phyloP scores from a whole-genome alignment of 2,113 vertebrate species.

The Hydrolagus affinis region DNA sequence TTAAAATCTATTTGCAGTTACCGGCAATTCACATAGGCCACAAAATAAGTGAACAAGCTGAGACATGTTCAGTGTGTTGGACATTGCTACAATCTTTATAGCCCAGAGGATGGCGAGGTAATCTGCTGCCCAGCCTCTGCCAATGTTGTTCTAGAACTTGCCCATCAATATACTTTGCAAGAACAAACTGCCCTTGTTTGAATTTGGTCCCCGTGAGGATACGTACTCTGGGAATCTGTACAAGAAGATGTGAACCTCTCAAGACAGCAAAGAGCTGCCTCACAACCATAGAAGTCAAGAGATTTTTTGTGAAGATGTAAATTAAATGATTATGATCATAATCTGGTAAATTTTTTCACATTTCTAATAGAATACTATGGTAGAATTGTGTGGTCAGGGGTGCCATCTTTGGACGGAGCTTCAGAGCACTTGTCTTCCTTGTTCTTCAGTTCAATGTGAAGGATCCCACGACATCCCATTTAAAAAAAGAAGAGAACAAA shows the following conservation, averaged over 20 bases:
- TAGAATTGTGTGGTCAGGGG: too few species aligned
- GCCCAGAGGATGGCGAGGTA: not conserved
- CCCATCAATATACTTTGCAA: not conserved
- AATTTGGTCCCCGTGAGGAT: not conserved
- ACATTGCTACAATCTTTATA: not conserved
- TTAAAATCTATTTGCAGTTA: not conserved
- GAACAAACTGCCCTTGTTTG: not conserved
- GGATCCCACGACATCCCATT: too few species aligned
- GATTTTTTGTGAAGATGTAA: not conserved
- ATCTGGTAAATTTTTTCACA: not conserved
- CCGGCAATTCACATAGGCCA: not conserved
- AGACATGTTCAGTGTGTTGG: not conserved
- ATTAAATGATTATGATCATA: not conserved
- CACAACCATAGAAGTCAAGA: not conserved
- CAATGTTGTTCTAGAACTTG: not conserved
- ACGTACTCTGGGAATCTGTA: not conserved
- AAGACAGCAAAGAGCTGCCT: not conserved
- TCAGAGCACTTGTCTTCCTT: too few species aligned
- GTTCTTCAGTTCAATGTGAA: too few species aligned
- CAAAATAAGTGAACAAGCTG: not conserved
- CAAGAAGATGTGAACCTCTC: not conserved
- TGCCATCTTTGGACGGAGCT: too few species aligned
- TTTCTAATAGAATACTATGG: too few species aligned
- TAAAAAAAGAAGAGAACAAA: too few species aligned
- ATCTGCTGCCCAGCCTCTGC: not conserved